Evolutionary conservation across 2,888 invertebrate species (phyloP).

Genomic region (Mimachlamys varia): DNA sequence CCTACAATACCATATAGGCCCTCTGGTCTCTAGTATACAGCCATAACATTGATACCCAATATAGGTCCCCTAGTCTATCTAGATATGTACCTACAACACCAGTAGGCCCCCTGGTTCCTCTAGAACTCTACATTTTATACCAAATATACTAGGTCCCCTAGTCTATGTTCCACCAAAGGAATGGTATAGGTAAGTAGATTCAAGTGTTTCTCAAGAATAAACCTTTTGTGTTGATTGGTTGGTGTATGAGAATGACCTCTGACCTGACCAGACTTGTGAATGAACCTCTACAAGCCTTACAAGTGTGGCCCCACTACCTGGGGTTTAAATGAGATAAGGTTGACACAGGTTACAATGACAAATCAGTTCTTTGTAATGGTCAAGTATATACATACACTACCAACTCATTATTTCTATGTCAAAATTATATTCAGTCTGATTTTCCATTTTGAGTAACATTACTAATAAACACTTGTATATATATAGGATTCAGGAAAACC

Average conservation of each 20-base stretch:
- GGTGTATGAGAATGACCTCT: not conserved
- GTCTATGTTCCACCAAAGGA: not conserved
- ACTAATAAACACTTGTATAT: too few species aligned
- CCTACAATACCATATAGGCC: too few species aligned
- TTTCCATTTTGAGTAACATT: too few species aligned
- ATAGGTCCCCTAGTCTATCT: too few species aligned
- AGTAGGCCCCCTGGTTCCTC: not conserved
- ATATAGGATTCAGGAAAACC: too few species aligned
- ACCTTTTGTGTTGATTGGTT: not conserved
- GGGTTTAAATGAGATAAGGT: not conserved
- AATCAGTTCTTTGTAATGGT: not conserved
- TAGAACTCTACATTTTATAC: not conserved
- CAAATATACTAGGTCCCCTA: not conserved
- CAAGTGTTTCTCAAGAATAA: not conserved
- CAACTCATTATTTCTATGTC: too few species aligned
- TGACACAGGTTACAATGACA: conserved; percentile 2
- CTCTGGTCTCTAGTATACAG: too few species aligned
- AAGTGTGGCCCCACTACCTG: too few species aligned
- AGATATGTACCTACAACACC: too few species aligned
- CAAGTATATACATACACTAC: not conserved
- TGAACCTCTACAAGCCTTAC: not conserved
- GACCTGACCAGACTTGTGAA: not conserved
- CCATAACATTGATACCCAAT: too few species aligned
- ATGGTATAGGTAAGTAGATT: not conserved
- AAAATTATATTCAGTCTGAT: too few species aligned